These are phyloP conservation scores for Camponotus pennsylvanicus DNA, from an alignment of 1,140 invertebrate species.

Conservation along the genomic window DNA sequence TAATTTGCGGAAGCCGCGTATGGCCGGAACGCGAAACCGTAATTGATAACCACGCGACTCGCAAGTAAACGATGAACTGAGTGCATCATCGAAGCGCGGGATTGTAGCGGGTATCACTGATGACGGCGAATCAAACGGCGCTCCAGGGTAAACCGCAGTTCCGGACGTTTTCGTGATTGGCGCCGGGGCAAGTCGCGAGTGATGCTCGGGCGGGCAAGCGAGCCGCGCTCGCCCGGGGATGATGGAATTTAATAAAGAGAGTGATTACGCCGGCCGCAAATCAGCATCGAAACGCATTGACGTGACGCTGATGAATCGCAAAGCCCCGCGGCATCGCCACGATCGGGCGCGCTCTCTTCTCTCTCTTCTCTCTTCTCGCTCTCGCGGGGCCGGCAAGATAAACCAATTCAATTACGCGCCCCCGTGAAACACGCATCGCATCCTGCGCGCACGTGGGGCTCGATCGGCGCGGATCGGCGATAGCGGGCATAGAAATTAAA, in stretches of 20 bases:
- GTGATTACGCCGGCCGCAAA: constrained; percentile 76
- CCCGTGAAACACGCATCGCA: constrained; percentile 59
- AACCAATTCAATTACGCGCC: constrained; percentile 74
- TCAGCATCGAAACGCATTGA: constrained; percentile 73
- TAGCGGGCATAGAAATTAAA: constrained; percentile 49
- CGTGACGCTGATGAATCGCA: constrained; percentile 75
- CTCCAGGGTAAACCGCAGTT: constrained; percentile 72
- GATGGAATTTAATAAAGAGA: constrained; percentile 76
- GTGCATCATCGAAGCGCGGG: constrained; percentile 62
- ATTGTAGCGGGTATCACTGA: constrained; percentile 73
- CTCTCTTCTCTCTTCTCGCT: background rate
- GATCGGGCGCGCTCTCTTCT: constrained; percentile 10
- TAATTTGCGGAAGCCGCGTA: constrained; percentile 59
- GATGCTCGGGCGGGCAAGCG: constrained; percentile 10
- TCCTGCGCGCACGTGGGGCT: constrained; percentile 33
- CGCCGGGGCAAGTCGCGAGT: constrained; percentile 69
- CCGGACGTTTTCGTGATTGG: constrained; percentile 73
- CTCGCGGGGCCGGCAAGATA: constrained; percentile 65
- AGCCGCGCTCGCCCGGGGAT: constrained; percentile 40
- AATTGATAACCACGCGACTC: constrained; percentile 60
- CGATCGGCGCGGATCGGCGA: constrained; percentile 35
- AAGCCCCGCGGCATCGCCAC: constrained; percentile 44
- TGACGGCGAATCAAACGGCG: constrained; percentile 72
- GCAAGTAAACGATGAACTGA: constrained; percentile 61
- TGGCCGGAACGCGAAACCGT: constrained; percentile 50